Conservation (phyloP, 2,888 invertebrate species). For the Therioaphis trifolii region DNA sequence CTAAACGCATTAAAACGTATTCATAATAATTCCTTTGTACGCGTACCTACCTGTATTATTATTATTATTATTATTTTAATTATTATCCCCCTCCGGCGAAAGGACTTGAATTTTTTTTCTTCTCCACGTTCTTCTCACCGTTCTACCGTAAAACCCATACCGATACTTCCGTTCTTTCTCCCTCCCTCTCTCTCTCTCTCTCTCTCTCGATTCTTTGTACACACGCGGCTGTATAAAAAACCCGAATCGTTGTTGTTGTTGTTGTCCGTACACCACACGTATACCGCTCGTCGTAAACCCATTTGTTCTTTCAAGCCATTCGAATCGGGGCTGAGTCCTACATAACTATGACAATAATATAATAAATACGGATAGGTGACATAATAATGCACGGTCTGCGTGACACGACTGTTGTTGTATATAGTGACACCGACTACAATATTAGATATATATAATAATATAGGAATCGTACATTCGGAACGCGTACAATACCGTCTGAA, state of each 20-base stretch:
- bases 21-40: neutral
- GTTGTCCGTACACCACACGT: neutral
- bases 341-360: neutral
- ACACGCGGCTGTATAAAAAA: neutral
- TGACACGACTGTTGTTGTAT: neutral
- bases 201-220: neutral
- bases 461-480: no score
- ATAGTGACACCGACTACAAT: neutral
- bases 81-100: neutral
- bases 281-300: neutral
- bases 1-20: slow-evolving; percentile 22
- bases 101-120: no score
- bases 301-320: neutral
- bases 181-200: neutral
- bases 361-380: slow-evolving; percentile 13
- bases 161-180: slow-evolving; percentile 14
- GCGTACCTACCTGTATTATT: neutral
- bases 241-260: neutral
- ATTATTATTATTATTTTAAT: neutral
- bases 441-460: no score
- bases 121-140: no score
- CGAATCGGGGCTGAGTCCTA: slow-evolving; percentile 11
- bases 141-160: slow-evolving; percentile 10
- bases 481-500: slow-evolving; percentile 13
- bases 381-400: slow-evolving; percentile 16